Conservation (phyloP, 2,113 vertebrate genomes). For the Mustelus asterias region DNA sequence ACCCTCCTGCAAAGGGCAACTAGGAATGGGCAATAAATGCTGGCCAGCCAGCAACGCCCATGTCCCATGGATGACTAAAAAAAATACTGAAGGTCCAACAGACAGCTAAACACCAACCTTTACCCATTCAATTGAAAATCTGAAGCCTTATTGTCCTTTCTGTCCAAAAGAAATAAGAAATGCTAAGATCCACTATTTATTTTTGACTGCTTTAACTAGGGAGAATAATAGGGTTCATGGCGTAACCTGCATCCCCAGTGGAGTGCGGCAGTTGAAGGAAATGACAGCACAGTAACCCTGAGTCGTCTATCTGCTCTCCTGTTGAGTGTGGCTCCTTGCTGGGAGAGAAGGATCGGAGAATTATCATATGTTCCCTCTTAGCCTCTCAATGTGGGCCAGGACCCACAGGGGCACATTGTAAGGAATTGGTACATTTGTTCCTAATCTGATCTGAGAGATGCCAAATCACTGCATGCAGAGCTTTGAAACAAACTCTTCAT, state of each 20-base stretch:
- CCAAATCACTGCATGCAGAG: neutral
- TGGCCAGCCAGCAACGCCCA: too few species aligned
- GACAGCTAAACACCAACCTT: neutral
- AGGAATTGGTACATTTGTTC: slow-evolving; percentile 12
- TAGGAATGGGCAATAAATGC: too few species aligned
- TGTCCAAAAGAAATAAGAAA: neutral
- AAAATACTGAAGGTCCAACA: neutral
- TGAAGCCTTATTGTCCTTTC: neutral
- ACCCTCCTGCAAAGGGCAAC: too few species aligned
- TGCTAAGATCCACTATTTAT: neutral
- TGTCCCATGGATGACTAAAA: too few species aligned
- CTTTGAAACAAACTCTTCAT: neutral
- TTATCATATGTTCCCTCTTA: slow-evolving; percentile 1
- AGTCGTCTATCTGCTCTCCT: neutral
- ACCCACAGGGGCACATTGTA: neutral
- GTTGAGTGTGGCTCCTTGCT: neutral
- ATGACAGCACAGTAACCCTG: neutral
- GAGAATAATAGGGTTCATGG: neutral
- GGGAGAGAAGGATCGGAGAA: neutral
- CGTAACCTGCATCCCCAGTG: neutral
- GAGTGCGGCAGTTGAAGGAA: neutral
- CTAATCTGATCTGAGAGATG: neutral
- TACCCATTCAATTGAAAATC: neutral
- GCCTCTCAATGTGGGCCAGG: neutral
- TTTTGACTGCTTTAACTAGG: neutral